Evolutionary conservation across 2,113 vertebrate genomes (phyloP).

Genomic region (Puffinus mauretanicus): DNA sequence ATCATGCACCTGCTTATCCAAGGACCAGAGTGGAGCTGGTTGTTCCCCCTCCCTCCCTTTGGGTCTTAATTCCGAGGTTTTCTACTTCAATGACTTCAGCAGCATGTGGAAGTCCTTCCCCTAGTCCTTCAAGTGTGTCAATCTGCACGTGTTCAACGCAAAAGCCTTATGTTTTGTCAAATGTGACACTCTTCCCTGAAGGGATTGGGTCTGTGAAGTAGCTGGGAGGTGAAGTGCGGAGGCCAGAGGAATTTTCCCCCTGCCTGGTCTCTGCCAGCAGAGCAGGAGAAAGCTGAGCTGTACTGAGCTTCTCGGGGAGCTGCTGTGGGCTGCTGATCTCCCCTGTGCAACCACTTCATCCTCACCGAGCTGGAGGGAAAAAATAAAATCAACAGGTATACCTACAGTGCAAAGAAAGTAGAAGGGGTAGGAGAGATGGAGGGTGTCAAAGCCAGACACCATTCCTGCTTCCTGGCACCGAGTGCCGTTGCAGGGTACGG

Average conservation of each 20-base stretch:
- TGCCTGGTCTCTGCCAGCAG: background rate
- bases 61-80: background rate
- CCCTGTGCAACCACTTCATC: background rate
- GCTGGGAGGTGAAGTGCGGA: background rate
- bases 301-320: background rate
- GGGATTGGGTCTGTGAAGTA: background rate
- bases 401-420: background rate
- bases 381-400: too few relatives aligned
- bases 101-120: background rate
- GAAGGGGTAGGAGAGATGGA: background rate
- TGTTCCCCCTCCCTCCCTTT: background rate
- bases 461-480: background rate
- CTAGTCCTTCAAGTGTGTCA: background rate
- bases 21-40: background rate
- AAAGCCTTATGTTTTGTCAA: background rate
- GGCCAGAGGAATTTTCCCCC: background rate
- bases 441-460: background rate
- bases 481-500: background rate
- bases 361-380: background rate
- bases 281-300: background rate
- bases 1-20: background rate
- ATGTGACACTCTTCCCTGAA: background rate
- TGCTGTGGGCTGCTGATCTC: background rate
- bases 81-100: background rate
- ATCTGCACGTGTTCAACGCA: accelerated